These are phyloP conservation scores for Danio aesculapii DNA, from an alignment of 2,797 vertebrate genomes.

Conservation along the genomic window DNA sequence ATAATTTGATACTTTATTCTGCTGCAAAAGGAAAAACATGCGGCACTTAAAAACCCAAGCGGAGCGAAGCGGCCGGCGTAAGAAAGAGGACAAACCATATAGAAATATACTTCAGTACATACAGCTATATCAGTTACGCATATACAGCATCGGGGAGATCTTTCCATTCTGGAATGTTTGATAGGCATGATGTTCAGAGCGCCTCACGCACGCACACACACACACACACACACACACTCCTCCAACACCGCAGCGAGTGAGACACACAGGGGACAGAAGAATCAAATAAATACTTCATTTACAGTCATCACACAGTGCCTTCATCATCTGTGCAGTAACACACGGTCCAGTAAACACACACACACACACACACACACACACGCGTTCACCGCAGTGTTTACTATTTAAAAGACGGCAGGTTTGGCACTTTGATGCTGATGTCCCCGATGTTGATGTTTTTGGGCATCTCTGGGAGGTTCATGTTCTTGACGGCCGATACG, in stretches of 20 bases:
- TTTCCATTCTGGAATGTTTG: constrained; percentile 70
- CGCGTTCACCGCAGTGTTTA: constrained; percentile 85
- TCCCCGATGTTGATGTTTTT: constrained; percentile 99
- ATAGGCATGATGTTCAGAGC: constrained; percentile 68
- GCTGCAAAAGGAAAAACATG: constrained; percentile 76
- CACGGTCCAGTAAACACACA: constrained; percentile 86
- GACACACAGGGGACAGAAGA: constrained; percentile 80
- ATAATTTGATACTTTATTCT: constrained; percentile 78
- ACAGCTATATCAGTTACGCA: constrained; percentile 69
- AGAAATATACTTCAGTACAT: constrained; percentile 71
- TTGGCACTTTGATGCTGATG: constrained; percentile 99
- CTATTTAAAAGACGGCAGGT: constrained; percentile 99
- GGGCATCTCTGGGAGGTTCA: constrained; percentile 99
- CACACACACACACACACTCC: constrained; percentile 69
- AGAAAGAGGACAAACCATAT: constrained; percentile 71
- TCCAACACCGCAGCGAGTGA: constrained; percentile 72
- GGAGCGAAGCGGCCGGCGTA: constrained; percentile 57
- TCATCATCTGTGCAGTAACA: constrained; percentile 81
- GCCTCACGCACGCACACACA: constrained; percentile 82
- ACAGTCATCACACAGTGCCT: constrained; percentile 81
- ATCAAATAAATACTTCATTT: constrained; percentile 87
- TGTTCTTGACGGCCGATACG: constrained; percentile 99
- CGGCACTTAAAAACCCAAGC: constrained; percentile 73
- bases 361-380: constrained; percentile 78
- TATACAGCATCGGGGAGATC: constrained; percentile 67